Evolutionary conservation across 2,113 vertebrate species (phyloP), one percentile per base, ranked within the genome.

Genomic region (Dissostichus mawsoni): DNA sequence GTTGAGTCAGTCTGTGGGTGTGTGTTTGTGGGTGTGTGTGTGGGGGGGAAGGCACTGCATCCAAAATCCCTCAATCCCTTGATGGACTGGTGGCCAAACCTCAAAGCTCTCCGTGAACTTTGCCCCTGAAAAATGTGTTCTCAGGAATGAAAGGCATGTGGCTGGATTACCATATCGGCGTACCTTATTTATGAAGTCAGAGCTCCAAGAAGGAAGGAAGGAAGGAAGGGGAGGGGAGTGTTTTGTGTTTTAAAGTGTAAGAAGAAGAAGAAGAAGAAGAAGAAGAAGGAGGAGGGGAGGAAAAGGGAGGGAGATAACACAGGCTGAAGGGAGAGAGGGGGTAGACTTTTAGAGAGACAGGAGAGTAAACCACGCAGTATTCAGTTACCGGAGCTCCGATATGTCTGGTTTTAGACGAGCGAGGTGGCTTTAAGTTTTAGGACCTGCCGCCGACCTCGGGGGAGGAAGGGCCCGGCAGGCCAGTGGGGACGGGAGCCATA

Each of bases 101-200:
- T 87, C 81, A 95, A 94, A 69, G 74, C 95, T 90, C 88, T 93
- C 94, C 92, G 93, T 53, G 86, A 96, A 95, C 95, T 95, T 93
- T 90, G 78, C 88, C 94, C 95, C 89, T 57, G 84, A 94, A 91
- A 94, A 91, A 94, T 94, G 87, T 81, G 33, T 85, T 69, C 91
- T 94, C 57, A 89, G 95, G 97, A 97, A 98, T 97, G 97, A 96
- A 94, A 94, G 96, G 96, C 93, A 95, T 95, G 84, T 69, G 36
- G 71, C 92, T 85, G 87, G 93, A 87, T 92, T 92, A 82, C 91
- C 87, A 85, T 86, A 87, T 76, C 69, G 63, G 63, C 48, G 57
- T 91, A 95, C 87, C 93, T 89, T 90, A 90, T 93, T 95, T 92
- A 75, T 95, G 92, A 94, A 96, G 88, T 82, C 93, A 90, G 85